Percentiles rank a stretch among this genome's conserved stretches.
phyloP scores from a whole-genome alignment of 2,888 invertebrate genomes.

The Calephelis perditalis region DNA sequence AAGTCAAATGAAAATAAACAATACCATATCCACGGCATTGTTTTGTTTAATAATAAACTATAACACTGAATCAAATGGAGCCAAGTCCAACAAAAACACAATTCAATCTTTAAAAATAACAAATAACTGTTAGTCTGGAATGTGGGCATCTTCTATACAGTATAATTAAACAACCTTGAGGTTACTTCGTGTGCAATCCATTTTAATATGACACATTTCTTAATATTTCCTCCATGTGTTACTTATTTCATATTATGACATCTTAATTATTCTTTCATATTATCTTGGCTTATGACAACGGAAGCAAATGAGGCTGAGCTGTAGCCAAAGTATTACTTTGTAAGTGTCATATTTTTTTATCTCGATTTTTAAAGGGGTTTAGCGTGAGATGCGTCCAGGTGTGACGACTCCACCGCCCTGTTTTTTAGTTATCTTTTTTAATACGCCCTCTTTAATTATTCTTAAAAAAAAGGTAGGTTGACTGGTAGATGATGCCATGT shows the following conservation, averaged over 20 bases:
- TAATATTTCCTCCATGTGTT: background rate
- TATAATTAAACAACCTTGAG: constrained; percentile 8
- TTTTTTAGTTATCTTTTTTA: no score
- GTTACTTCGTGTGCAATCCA: background rate
- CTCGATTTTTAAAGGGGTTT: no score
- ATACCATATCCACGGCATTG: constrained; percentile 1
- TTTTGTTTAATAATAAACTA: constrained; percentile 11
- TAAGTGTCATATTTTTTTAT: no score
- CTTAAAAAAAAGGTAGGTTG: no score
- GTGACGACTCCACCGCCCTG: no score
- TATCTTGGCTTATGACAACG: background rate
- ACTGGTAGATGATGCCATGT: no score
- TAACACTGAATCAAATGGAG: constrained; percentile 6
- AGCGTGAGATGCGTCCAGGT: no score
- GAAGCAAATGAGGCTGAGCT: no score
- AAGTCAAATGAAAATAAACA: constrained; percentile 13
- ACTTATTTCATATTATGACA: background rate
- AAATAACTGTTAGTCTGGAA: constrained; percentile 2
- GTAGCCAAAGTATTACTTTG: no score
- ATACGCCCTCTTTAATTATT: no score
- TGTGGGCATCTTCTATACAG: background rate
- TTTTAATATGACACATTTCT: constrained; percentile 1
- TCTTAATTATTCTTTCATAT: background rate
- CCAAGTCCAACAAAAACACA: constrained; percentile 30
- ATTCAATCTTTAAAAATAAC: constrained; percentile 5